These are phyloP conservation scores for Corythornis cristatus DNA, from an alignment of 2,113 vertebrate species.

Conservation along the genomic window DNA sequence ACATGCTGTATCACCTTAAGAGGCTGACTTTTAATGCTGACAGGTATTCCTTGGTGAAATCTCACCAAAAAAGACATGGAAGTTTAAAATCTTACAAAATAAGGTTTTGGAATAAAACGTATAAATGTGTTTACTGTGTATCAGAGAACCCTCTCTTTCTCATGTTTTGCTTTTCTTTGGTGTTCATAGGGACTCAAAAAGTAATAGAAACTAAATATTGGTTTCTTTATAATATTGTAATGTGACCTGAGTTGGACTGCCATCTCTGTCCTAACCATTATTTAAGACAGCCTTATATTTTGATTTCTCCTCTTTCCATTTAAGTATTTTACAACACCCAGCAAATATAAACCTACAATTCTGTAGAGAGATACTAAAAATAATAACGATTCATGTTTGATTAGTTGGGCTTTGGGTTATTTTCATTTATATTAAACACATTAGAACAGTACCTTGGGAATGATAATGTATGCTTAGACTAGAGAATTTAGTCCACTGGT, in stretches of 20 bases:
- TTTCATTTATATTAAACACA: neutral
- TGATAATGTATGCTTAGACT: neutral
- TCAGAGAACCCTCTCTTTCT: neutral
- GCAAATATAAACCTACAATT: neutral
- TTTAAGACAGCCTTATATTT: neutral
- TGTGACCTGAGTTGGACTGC: neutral
- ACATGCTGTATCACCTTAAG: neutral
- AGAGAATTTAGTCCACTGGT: neutral
- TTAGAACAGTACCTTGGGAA: neutral
- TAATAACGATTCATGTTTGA: neutral
- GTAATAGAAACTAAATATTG: neutral
- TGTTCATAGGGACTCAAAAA: neutral
- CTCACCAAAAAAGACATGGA: neutral
- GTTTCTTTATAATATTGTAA: neutral
- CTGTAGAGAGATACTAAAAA: neutral
- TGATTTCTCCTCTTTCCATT: neutral
- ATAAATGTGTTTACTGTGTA: neutral
- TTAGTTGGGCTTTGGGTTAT: neutral
- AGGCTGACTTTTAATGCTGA: conserved; percentile 16
- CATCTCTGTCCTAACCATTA: neutral
- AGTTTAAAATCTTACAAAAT: neutral
- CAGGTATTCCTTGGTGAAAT: conserved; percentile 24
- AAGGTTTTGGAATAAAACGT: neutral
- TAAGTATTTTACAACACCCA: neutral
- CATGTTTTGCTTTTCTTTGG: neutral